phyloP scores from a whole-genome alignment of 2,797 vertebrate genomes.

The Erpetoichthys calabaricus region DNA sequence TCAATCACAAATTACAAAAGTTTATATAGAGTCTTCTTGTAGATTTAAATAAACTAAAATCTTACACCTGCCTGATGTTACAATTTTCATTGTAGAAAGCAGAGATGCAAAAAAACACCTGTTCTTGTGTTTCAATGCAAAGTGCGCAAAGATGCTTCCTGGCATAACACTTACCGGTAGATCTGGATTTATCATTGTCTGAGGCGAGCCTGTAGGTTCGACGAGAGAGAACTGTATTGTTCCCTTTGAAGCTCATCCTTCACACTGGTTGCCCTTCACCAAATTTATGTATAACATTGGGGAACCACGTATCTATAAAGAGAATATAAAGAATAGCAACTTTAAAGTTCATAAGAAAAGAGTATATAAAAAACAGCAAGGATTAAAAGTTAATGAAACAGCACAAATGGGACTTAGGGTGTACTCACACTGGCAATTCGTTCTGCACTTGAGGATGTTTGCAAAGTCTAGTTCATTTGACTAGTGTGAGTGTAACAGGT shows the following conservation, averaged over 20 bases:
- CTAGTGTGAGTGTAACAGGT: too few species aligned
- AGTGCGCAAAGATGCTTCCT: not conserved
- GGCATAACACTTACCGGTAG: conserved; percentile 55
- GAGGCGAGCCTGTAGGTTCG: conserved; percentile 74
- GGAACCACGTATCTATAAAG: not conserved
- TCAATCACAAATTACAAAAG: too few species aligned
- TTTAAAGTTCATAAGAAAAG: not conserved
- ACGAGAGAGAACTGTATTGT: conserved; percentile 59
- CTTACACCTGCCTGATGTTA: not conserved
- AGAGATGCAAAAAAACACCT: not conserved
- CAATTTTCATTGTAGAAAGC: too few species aligned
- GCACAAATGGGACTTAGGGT: too few species aligned
- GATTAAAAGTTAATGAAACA: not conserved
- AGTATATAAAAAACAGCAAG: not conserved
- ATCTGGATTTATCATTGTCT: conserved; percentile 68
- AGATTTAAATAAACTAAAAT: too few species aligned
- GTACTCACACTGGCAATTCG: too few species aligned
- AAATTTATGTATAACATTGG: too few species aligned
- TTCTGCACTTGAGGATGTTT: too few species aligned
- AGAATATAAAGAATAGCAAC: not conserved
- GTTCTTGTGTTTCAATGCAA: not conserved
- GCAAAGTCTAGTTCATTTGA: too few species aligned
- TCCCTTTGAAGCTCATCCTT: conserved; percentile 78
- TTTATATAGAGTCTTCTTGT: too few species aligned
- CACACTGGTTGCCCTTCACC: conserved; percentile 15